Conservation (phyloP, 2,113 vertebrate genomes). For the Anolis sagrei region DNA sequence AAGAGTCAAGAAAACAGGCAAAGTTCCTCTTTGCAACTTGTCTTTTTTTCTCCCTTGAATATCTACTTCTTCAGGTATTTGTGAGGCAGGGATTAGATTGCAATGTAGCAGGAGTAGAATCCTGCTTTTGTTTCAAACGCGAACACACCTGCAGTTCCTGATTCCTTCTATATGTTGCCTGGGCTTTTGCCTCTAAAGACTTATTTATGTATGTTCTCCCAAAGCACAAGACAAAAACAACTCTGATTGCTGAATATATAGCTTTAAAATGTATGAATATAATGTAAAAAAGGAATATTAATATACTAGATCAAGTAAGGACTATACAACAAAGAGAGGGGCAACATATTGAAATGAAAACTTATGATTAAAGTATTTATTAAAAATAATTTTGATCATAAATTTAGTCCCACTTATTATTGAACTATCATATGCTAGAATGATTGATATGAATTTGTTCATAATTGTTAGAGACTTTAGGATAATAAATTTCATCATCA, state of each 20-base stretch:
- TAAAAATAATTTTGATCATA: conserved; percentile 39
- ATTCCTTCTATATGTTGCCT: neutral
- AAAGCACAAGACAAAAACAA: neutral
- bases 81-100: neutral
- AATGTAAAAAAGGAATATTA: conserved; percentile 48
- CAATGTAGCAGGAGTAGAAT: neutral
- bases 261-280: conserved; percentile 38
- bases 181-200: neutral
- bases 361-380: conserved; percentile 42
- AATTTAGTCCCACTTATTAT: conserved; percentile 12
- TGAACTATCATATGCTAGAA: conserved; percentile 3
- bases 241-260: conserved; percentile 27
- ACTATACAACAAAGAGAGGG: conserved; percentile 26
- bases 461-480: conserved; percentile 58
- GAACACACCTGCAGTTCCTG: neutral
- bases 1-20: neutral
- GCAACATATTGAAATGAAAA: conserved; percentile 54
- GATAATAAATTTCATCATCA: conserved; percentile 49
- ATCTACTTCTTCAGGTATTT: neutral
- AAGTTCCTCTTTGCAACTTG: neutral
- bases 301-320: conserved; percentile 50
- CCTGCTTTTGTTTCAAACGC: neutral
- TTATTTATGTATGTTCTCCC: conserved; percentile 24
- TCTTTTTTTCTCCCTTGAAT: neutral
- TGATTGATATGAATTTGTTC: conserved; percentile 33